These are phyloP conservation scores for Drosophila nigricruria DNA, from an alignment of 2,888 invertebrate genomes.

Conservation along the genomic window DNA sequence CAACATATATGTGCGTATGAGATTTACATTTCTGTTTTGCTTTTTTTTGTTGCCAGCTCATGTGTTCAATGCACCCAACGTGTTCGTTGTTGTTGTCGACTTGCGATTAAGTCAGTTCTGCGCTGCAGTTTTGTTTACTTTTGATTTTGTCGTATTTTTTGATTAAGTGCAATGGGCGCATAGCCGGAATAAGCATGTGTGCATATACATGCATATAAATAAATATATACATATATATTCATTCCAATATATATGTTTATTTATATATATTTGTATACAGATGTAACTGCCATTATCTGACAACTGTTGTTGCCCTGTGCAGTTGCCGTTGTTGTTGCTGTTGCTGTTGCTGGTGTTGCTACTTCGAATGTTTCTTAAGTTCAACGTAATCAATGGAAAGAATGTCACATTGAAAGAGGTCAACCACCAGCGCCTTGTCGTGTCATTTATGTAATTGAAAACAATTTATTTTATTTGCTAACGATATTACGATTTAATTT, in stretches of 20 bases:
- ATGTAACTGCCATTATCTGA: conserved; percentile 65
- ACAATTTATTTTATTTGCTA: conserved; percentile 80
- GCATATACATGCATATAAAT: not conserved
- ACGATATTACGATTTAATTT: conserved; percentile 74
- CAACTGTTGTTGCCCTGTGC: conserved; percentile 61
- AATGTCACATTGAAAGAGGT: conserved; percentile 84
- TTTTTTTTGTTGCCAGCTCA: conserved; percentile 51
- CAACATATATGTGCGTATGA: conserved; percentile 33
- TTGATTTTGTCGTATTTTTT: conserved; percentile 79
- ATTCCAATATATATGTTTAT: not conserved
- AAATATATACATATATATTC: conserved; percentile 5
- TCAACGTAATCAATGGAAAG: conserved; percentile 71
- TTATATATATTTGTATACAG: conserved; percentile 21
- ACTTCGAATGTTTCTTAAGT: conserved; percentile 31
- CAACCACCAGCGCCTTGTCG: conserved; percentile 78
- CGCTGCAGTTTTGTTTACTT: conserved; percentile 78
- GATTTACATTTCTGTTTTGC: conserved; percentile 67
- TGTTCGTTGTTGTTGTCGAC: conserved; percentile 21
- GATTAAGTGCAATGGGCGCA: conserved; percentile 70
- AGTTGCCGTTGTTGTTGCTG: conserved; percentile 48
- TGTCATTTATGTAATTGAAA: conserved; percentile 74
- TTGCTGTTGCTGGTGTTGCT: conserved; percentile 42
- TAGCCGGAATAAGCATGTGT: conserved; percentile 40
- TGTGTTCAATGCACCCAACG: conserved; percentile 74
- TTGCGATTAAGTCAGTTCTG: conserved; percentile 71